These are phyloP conservation scores for Cotesia chilonis DNA, from an alignment of 1,140 invertebrate species.

Conservation along the genomic window DNA sequence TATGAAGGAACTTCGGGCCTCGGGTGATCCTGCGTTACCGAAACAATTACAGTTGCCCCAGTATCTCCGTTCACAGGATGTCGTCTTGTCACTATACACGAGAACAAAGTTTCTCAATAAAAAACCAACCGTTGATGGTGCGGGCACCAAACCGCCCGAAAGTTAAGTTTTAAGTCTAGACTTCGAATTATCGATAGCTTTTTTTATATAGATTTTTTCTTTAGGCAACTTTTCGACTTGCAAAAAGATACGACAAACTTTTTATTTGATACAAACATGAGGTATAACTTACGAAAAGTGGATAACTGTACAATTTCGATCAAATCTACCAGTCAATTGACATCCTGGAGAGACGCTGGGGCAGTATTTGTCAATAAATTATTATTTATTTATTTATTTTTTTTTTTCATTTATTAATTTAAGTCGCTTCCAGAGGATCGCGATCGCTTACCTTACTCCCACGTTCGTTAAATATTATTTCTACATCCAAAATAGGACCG, in stretches of 20 bases:
- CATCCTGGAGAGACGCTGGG: conserved; percentile 23
- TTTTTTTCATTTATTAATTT: conserved; percentile 6
- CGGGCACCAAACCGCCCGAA: not conserved
- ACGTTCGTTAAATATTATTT: conserved; percentile 99
- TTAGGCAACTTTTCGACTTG: conserved; percentile 26
- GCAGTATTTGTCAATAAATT: not conserved
- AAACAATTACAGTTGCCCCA: conserved; percentile 33
- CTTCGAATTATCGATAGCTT: conserved; percentile 18
- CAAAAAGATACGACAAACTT: conserved; percentile 35
- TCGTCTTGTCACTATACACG: conserved; percentile 16
- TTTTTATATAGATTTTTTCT: not conserved
- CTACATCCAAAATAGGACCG: conserved; percentile 97
- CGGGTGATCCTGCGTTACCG: conserved; percentile 35
- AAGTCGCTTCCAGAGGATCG: conserved; percentile 10
- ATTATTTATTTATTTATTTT: conserved; percentile 19
- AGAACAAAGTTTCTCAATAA: conserved; percentile 31
- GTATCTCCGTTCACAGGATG: conserved; percentile 28
- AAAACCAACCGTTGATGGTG: not conserved
- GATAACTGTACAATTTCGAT: conserved; percentile 35
- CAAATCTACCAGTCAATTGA: conserved; percentile 31
- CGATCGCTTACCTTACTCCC: conserved; percentile 93
- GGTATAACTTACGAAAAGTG: conserved; percentile 25
- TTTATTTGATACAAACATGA: conserved; percentile 24
- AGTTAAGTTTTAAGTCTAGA: not conserved
- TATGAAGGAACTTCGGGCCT: conserved; percentile 12